Evolutionary conservation across 2,888 invertebrate genomes (phyloP), one percentile per base, ranked within the genome.

Genomic region (Cryptus armator): DNA sequence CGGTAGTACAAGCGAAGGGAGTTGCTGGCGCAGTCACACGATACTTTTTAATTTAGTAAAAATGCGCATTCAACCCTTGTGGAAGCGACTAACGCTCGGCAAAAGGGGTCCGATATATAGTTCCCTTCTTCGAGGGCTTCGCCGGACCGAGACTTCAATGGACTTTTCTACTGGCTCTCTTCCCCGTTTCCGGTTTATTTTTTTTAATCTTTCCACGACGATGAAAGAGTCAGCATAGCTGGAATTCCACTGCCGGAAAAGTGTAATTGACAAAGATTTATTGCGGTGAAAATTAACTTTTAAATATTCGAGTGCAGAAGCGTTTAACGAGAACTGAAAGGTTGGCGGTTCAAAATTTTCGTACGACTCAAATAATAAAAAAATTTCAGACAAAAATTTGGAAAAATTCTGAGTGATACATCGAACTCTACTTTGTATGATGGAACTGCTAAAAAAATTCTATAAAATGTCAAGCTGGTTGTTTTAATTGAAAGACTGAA

Each of bases 21-120:
- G 64, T 84, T 91, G 88, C 91, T 90, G 90, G 90, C 90, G 89
- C 92, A 92, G 92, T 93, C 92, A 91, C 92, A 92, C 91, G 92
- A 92, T 93, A 93, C 92, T 93, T 93, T 93, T 93, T 93, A 93
- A 93, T 93, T 93, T 93, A 92, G 91, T 92, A 92, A 93, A 93
- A 93, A 93, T 93, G 92, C 91, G 91, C 92, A 92, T 93, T 93
- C 92, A 90, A 91, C 88, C 89, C 74, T 37, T n/a, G 32, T 32
- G 59, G 59, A 29, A 24, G 29, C 59, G 67, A 67, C 71, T 81
- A 67, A 64, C 66, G 70, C 70, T 67, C 14, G 68, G 43, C 24
- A 67, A 79, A 85, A 84, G 83, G 81, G 86, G 83, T 72, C 72
- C 51, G 64, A 76, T 66, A 3, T 43, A 43, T 43, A 64, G 67